Percentiles rank a stretch among this genome's conserved stretches.
Evolutionary conservation across 2,888 invertebrate species (phyloP).

Genomic region (Xylota sylvarum): DNA sequence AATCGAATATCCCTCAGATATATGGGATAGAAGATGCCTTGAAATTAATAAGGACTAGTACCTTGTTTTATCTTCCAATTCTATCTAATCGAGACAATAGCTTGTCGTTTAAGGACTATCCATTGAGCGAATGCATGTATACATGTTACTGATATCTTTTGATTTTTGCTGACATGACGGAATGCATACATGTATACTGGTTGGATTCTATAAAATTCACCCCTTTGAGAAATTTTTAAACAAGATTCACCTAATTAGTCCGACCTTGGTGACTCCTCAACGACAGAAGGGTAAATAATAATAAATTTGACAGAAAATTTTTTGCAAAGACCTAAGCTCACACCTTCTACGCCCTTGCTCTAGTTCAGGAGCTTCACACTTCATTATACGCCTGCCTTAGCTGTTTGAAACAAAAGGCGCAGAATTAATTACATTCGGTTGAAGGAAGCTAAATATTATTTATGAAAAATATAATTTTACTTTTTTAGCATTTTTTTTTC

Average conservation of each 20-base stretch:
- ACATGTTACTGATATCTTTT: too few relatives aligned
- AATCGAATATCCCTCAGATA: too few relatives aligned
- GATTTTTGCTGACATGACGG: too few relatives aligned
- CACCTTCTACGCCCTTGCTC: constrained; percentile 40
- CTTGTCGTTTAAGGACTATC: too few relatives aligned
- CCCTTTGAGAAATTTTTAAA: neutral
- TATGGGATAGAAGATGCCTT: too few relatives aligned
- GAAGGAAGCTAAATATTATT: constrained; percentile 40
- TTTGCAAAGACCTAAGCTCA: constrained; percentile 9
- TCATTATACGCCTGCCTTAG: constrained; percentile 19
- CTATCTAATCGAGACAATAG: too few relatives aligned
- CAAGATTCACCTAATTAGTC: constrained; percentile 28
- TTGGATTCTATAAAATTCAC: neutral
- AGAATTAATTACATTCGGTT: constrained; percentile 52
- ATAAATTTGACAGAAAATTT: constrained; percentile 8
- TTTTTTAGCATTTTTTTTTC: constrained; percentile 27
- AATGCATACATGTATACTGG: too few relatives aligned
- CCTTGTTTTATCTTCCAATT: too few relatives aligned
- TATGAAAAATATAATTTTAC: constrained; percentile 56
- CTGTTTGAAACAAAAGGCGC: constrained; percentile 38
- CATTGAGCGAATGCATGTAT: too few relatives aligned
- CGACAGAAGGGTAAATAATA: constrained; percentile 7
- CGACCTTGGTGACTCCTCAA: constrained; percentile 7
- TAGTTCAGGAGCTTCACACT: constrained; percentile 29
- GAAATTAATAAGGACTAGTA: too few relatives aligned